Conservation (phyloP, 2,888 invertebrate genomes). For the Lepidocyrtinus sp. region DNA sequence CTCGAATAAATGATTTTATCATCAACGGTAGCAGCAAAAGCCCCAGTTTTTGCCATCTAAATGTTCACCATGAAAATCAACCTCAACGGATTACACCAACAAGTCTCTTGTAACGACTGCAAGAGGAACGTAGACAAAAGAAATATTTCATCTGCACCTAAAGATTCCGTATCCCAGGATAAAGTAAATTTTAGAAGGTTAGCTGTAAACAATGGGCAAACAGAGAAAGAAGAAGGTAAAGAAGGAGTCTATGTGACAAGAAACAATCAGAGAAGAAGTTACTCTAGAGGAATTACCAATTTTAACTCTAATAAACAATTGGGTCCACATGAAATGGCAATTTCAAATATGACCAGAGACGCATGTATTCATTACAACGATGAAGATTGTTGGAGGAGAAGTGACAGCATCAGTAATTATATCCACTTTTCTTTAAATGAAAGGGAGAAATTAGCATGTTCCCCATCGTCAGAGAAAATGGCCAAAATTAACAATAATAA, state of each 20-base stretch:
- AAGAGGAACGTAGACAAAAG: not conserved
- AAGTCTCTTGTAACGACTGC: constrained; percentile 22
- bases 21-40: constrained; percentile 24
- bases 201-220: constrained; percentile 38
- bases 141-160: not conserved
- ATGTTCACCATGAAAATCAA: constrained; percentile 24
- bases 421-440: constrained; percentile 16
- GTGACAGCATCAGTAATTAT: too few species aligned
- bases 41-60: constrained; percentile 21
- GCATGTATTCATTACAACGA: constrained; percentile 15
- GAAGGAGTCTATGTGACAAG: constrained; percentile 9
- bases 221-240: constrained; percentile 4
- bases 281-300: constrained; percentile 12
- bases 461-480: constrained; percentile 31
- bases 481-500: constrained; percentile 45
- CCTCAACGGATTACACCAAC: constrained; percentile 30
- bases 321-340: too few species aligned
- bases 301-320: constrained; percentile 33
- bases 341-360: constrained; percentile 23
- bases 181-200: constrained; percentile 37
- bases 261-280: too few species aligned
- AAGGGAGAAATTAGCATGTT: constrained; percentile 33
- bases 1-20: too few species aligned
- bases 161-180: not conserved
- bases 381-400: constrained; percentile 24